A percentile compares a stretch with the other conserved stretches of the same genome.
Evolutionary conservation across 2,888 invertebrate genomes (phyloP).

Genomic region (Spilosoma lubricipeda): DNA sequence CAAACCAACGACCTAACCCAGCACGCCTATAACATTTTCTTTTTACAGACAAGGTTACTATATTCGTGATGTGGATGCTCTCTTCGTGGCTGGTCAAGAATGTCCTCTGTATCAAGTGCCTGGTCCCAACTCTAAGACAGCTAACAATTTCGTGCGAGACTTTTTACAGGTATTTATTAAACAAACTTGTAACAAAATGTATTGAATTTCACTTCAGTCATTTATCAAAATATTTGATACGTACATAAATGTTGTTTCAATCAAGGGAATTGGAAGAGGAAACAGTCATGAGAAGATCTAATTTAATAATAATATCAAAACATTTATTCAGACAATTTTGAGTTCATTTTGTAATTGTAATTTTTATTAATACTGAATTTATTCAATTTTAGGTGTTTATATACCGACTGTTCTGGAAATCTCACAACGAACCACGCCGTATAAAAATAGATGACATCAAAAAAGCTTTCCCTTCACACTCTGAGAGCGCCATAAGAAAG

Average conservation of each 20-base stretch:
- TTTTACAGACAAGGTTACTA: slow-evolving; percentile 91
- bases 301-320: no score
- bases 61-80: slow-evolving; percentile 94
- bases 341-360: no score
- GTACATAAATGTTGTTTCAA: neutral
- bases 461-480: slow-evolving; percentile 98
- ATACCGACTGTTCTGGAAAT: slow-evolving; percentile 99
- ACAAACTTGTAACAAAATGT: no score
- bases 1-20: neutral
- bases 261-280: no score
- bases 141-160: slow-evolving; percentile 98
- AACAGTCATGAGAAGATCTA: no score
- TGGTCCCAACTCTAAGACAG: slow-evolving; percentile 99
- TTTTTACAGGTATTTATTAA: slow-evolving; percentile 92
- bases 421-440: slow-evolving; percentile 94
- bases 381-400: slow-evolving; percentile 92
- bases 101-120: slow-evolving; percentile 99
- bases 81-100: slow-evolving; percentile 98
- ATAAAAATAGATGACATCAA: slow-evolving; percentile 99
- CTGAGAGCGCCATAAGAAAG: slow-evolving; percentile 98
- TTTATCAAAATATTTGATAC: neutral
- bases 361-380: neutral
- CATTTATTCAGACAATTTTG: no score
- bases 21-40: neutral
- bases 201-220: neutral